Evolutionary conservation across 2,888 invertebrate genomes (phyloP), one percentile per base, ranked within the genome.

Genomic region (Brenthis daphne): DNA sequence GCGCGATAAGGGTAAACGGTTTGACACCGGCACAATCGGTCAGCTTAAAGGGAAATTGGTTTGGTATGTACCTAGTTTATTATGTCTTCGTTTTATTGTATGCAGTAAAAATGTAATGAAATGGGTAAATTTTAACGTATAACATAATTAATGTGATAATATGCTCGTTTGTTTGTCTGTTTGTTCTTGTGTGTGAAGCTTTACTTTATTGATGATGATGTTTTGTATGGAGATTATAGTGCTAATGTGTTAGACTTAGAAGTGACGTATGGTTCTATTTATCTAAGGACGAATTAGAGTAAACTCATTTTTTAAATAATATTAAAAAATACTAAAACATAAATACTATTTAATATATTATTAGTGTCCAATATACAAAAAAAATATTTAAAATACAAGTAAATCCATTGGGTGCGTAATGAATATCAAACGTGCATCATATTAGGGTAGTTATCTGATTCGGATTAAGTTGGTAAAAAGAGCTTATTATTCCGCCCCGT

Each of bases 401-500:
- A 50, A 60, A 60, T 60, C 29, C 29, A 50, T 50, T n/a, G 60
- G 50, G 50, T 50, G 6, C 48, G 16, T 84, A 87, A 90, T 91
- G 90, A 90, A 91, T 90, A 90, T 89, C 88, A 86, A 90, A 90
- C 86, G 82, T 77, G 83, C 85, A 86, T 87, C 85, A 81, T 82
- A 85, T 86, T 84, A 82, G 83, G 80, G 79, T 74, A 80, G 82
- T 81, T 87, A 90, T 92, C 90, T 88, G 90, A 91, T 90, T 88
- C 83, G 88, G 89, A 90, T 91, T 91, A 90, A 79, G 75, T 84
- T 85, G 81, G 89, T 90, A 91, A 91, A 92, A 91, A 90, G 88
- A 87, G 80, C 85, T 90, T 82, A 90, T 92, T 92, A 92, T 92
- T 92, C 89, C 89, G 89, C 88, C 85, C 87, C 83, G 79, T 85